These are phyloP conservation scores for Pterocles orientalis DNA, from an alignment of 2,113 vertebrate genomes.

Conservation along the genomic window DNA sequence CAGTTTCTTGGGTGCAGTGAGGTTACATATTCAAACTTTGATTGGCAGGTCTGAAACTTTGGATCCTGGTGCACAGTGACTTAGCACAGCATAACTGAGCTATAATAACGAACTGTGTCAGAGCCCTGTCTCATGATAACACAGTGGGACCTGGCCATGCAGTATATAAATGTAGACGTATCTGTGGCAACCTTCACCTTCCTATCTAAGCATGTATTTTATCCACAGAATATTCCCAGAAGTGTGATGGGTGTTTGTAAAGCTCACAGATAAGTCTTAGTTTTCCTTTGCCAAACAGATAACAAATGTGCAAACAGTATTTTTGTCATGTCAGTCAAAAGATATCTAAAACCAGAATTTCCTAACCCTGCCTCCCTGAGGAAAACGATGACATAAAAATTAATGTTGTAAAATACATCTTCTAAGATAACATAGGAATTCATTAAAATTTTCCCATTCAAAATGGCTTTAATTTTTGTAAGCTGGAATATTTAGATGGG, in stretches of 20 bases:
- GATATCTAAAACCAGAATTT: slow-evolving; percentile 42
- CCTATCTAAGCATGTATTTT: not conserved
- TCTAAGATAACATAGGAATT: slow-evolving; percentile 9
- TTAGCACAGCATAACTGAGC: not conserved
- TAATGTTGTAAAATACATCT: not conserved
- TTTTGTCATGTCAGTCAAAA: slow-evolving; percentile 50
- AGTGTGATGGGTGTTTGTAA: slow-evolving; percentile 30
- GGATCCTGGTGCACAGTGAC: not conserved
- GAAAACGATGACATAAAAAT: slow-evolving; percentile 11
- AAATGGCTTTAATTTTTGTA: not conserved
- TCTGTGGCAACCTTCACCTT: slow-evolving; percentile 28
- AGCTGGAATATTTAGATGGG: not conserved
- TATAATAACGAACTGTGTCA: not conserved
- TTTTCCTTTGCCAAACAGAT: slow-evolving; percentile 38
- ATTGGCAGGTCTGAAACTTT: not conserved
- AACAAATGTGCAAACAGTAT: slow-evolving; percentile 26
- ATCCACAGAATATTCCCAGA: slow-evolving; percentile 33
- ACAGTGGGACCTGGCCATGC: not conserved
- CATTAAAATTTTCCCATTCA: not conserved
- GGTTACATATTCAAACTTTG: not conserved
- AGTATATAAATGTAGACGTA: not conserved
- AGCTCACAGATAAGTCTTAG: slow-evolving; percentile 31
- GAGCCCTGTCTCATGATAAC: not conserved
- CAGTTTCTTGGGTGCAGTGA: not conserved
- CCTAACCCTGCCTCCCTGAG: slow-evolving; percentile 9